Conservation (phyloP, 1,140 invertebrate species). For the Magallana gigas region DNA sequence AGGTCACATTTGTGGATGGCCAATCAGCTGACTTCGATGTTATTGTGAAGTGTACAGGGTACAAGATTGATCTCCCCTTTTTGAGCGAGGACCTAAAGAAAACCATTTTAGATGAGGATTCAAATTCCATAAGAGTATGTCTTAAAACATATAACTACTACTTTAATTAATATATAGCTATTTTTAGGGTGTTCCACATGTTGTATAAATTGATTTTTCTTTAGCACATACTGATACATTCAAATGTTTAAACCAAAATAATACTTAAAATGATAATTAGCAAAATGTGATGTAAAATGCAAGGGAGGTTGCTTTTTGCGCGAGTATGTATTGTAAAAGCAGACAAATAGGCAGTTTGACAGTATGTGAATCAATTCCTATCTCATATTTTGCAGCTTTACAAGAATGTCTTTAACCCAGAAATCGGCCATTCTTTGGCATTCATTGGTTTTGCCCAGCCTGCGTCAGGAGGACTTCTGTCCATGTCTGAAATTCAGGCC, state of each 20-base stretch:
- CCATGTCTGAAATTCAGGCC: slow-evolving; percentile 78
- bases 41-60: slow-evolving; percentile 78
- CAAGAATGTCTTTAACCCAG: slow-evolving; percentile 76
- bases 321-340: too few species aligned
- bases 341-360: too few species aligned
- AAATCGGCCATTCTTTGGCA: slow-evolving; percentile 69
- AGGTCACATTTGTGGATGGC: slow-evolving; percentile 75
- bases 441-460: slow-evolving; percentile 78
- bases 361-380: background rate
- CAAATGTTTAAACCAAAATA: too few species aligned
- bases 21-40: slow-evolving; percentile 72
- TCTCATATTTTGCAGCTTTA: slow-evolving; percentile 68
- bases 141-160: too few species aligned
- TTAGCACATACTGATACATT: too few species aligned
- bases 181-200: too few species aligned
- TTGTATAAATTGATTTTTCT: too few species aligned
- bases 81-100: slow-evolving; percentile 66
- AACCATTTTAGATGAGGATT: slow-evolving; percentile 63
- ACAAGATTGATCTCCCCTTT: slow-evolving; percentile 77
- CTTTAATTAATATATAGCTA: too few species aligned
- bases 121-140: slow-evolving; percentile 70
- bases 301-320: too few species aligned
- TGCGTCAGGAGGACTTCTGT: slow-evolving; percentile 75
- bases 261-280: too few species aligned
- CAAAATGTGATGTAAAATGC: too few species aligned